Evolutionary conservation across 2,888 invertebrate genomes (phyloP).

Genomic region (Ashinkailepas kermadecensis): DNA sequence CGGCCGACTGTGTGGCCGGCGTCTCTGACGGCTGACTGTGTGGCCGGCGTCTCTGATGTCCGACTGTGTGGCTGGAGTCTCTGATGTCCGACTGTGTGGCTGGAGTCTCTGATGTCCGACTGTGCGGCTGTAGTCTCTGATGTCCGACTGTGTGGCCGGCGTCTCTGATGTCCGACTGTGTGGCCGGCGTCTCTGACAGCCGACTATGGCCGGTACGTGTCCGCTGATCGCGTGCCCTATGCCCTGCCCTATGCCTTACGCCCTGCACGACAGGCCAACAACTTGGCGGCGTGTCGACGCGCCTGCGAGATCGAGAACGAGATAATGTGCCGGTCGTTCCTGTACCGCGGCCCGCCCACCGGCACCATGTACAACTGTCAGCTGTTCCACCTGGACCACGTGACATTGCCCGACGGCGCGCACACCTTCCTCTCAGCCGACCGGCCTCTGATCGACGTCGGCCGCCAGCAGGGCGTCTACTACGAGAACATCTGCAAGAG

Average conservation of each 20-base stretch:
- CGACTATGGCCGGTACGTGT: too few relatives aligned
- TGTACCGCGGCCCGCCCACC: constrained; percentile 42
- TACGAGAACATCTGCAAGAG: constrained; percentile 86
- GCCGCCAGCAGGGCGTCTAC: constrained; percentile 80
- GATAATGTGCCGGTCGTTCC: constrained; percentile 77
- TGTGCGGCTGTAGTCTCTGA: too few relatives aligned
- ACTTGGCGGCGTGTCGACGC: constrained; percentile 76
- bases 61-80: too few relatives aligned
- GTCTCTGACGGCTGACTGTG: too few relatives aligned
- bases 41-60: too few relatives aligned
- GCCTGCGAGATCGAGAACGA: constrained; percentile 90
- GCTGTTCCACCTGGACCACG: constrained; percentile 84
- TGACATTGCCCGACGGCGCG: constrained; percentile 83
- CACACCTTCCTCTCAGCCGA: constrained; percentile 72
- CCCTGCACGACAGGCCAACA: constrained; percentile 56
- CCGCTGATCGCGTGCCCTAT: too few relatives aligned
- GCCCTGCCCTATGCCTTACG: neutral
- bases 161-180: too few relatives aligned
- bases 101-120: too few relatives aligned
- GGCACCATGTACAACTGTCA: constrained; percentile 72
- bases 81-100: too few relatives aligned
- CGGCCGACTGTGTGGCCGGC: too few relatives aligned
- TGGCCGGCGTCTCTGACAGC: too few relatives aligned
- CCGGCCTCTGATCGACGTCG: constrained; percentile 75
- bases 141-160: too few relatives aligned